Evolutionary conservation across 2,888 invertebrate genomes (phyloP), one percentile per base, ranked within the genome.

Genomic region (Xestia sexstrigata): DNA sequence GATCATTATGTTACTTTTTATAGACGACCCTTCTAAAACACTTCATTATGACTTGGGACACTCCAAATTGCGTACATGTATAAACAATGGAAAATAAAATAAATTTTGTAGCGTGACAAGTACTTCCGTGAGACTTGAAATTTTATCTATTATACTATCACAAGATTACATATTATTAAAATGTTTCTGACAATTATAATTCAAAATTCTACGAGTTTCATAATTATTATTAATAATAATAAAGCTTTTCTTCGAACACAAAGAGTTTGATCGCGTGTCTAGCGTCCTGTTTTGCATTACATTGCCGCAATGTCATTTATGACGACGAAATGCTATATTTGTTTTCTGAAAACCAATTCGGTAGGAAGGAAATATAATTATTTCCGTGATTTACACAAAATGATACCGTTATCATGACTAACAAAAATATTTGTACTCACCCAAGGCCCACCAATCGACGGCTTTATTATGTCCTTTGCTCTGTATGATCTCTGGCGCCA

Each of bases 401-500:
- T 69, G 55, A 70, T 73, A 75, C 58, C 62, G 69, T 65, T 72
- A 74, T 67, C 62, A 70, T 70, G 60, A 65, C 11, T 74, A 76
- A 71, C 42, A 55, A 55, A 60, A 62, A 58, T 62, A n/a, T 55
- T 60, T 70, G 17, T 60, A 74, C 97, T 95, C 94, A 98, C 98
- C 99, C 91, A 99, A 97, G 35, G 99, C 99, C 99, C 99, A 99
- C 99, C 99, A 99, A 93, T 99, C 99, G 0, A 99, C 99, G 13
- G 99, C 99, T 93, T 99, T 99, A 93, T 99, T 99, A 96, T 99
- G 99, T 58, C 99, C 99, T 97, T 99, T 99, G 90, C 99, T 99
- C 94, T 99, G 99, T 89, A 99, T 99, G 86, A 99, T 99, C 96
- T 99, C 99, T 23, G 99, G 99, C 67, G 99, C 99, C 84, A 99